These are phyloP conservation scores for Gibbula magus DNA, from an alignment of 2,888 invertebrate species.

Conservation along the genomic window DNA sequence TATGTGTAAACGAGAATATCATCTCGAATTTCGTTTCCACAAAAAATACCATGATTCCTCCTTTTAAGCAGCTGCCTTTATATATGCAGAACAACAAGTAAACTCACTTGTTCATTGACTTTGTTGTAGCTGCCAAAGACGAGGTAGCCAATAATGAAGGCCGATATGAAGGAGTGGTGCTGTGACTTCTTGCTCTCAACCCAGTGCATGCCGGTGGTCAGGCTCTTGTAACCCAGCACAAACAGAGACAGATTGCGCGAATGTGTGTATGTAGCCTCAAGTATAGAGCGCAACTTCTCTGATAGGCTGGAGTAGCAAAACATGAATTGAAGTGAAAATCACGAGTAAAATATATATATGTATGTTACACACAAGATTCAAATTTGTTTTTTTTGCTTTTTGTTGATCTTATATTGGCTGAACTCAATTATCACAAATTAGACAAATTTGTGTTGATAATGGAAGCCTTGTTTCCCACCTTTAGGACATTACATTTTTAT, in stretches of 20 bases:
- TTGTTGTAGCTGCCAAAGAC: constrained; percentile 77
- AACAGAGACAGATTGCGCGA: constrained; percentile 76
- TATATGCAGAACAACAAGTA: no score
- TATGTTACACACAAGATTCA: background rate
- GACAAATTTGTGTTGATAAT: no score
- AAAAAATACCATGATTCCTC: no score
- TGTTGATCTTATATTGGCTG: no score
- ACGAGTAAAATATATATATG: background rate
- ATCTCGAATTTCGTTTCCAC: no score
- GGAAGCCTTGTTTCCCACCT: no score
- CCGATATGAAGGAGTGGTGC: constrained; percentile 74
- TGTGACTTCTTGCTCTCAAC: constrained; percentile 61
- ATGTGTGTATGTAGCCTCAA: constrained; percentile 76
- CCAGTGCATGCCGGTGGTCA: constrained; percentile 63
- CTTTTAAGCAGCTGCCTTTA: no score
- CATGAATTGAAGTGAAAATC: background rate
- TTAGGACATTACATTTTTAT: no score
- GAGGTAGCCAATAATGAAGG: constrained; percentile 75
- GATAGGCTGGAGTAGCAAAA: constrained; percentile 63
- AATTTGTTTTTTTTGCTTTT: no score
- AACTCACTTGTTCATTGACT: constrained; percentile 77
- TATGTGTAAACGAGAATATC: no score
- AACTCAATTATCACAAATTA: no score
- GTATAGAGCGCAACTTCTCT: constrained; percentile 72
- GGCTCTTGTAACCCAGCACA: constrained; percentile 75